These are phyloP conservation scores for Atopsyche davidsoni DNA, from an alignment of 1,140 invertebrate species.

Conservation along the genomic window DNA sequence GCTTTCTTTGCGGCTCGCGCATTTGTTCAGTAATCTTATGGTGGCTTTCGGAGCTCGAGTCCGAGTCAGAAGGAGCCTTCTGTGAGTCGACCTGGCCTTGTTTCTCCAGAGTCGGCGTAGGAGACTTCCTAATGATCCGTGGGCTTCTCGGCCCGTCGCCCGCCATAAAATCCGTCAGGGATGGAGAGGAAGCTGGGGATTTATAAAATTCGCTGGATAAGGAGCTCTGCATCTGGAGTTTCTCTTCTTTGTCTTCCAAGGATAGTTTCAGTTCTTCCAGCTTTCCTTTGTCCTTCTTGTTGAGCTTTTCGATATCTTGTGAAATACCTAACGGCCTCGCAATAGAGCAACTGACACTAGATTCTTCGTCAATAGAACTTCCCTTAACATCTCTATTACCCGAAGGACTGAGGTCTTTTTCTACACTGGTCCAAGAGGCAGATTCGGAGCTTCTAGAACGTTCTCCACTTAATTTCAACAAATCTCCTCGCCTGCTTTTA, in stretches of 20 bases:
- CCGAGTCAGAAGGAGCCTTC: constrained; percentile 47
- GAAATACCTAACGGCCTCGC: constrained; percentile 69
- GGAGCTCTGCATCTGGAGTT: constrained; percentile 39
- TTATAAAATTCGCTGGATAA: constrained; percentile 45
- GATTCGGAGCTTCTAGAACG: constrained; percentile 60
- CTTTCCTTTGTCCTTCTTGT: constrained; percentile 46
- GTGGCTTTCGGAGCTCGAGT: constrained; percentile 47
- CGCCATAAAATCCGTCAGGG: constrained; percentile 37
- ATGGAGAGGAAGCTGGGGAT: constrained; percentile 38
- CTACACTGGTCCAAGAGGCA: constrained; percentile 55
- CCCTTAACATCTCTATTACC: constrained; percentile 53
- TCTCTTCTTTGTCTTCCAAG: constrained; percentile 46
- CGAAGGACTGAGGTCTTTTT: constrained; percentile 52
- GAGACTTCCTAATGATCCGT: constrained; percentile 46
- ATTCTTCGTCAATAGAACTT: constrained; percentile 65
- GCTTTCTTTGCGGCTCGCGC: constrained; percentile 38
- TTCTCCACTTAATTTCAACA: constrained; percentile 56
- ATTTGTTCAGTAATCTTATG: constrained; percentile 46
- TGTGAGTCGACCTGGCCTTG: constrained; percentile 54
- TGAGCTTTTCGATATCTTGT: constrained; percentile 60
- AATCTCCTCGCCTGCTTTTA: constrained; percentile 43
- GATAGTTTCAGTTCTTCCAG: constrained; percentile 46
- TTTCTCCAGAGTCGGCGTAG: constrained; percentile 54
- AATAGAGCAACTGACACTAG: constrained; percentile 72
- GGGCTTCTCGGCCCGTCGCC: constrained; percentile 44